A percentile compares a stretch with the other conserved stretches of the same genome.
Conservation (phyloP, 1,140 invertebrate species). For the Drosophila fuyamai region DNA sequence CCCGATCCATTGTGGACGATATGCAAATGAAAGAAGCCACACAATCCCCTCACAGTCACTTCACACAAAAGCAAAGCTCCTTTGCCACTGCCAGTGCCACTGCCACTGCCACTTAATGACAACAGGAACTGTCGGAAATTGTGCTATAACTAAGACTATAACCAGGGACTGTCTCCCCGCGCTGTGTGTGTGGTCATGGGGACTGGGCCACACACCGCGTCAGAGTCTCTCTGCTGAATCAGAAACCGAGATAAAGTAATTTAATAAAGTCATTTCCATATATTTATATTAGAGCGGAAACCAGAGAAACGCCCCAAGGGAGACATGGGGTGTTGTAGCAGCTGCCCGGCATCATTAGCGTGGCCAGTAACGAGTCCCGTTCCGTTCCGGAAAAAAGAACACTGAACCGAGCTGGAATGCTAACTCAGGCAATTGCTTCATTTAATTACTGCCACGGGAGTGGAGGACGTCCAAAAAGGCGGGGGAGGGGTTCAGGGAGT, state of each 20-base stretch:
- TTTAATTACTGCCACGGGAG: conserved; percentile 56
- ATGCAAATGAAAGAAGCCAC: conserved; percentile 53
- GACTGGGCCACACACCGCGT: neutral
- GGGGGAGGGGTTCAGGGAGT: neutral
- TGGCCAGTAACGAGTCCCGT: conserved; percentile 17
- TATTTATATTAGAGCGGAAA: conserved; percentile 72
- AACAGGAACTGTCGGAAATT: conserved; percentile 73
- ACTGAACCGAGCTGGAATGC: conserved; percentile 50
- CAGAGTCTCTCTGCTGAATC: conserved; percentile 26
- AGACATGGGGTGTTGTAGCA: conserved; percentile 11
- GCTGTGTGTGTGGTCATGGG: neutral
- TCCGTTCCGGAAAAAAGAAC: conserved; percentile 16
- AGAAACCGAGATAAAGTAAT: conserved; percentile 73
- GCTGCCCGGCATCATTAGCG: conserved; percentile 48
- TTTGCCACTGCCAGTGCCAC: neutral
- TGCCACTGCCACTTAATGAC: conserved; percentile 36
- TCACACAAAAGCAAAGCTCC: conserved; percentile 10
- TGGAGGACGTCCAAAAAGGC: neutral
- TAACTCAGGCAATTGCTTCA: conserved; percentile 73
- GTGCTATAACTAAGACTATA: conserved; percentile 59
- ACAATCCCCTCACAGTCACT: conserved; percentile 5
- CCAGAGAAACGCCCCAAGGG: conserved; percentile 11
- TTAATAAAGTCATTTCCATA: conserved; percentile 82
- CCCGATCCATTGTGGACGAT: conserved; percentile 37
- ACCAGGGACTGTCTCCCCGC: conserved; percentile 12